Evolutionary conservation across 2,888 invertebrate species (phyloP).

Genomic region (Serrognathus titanus): DNA sequence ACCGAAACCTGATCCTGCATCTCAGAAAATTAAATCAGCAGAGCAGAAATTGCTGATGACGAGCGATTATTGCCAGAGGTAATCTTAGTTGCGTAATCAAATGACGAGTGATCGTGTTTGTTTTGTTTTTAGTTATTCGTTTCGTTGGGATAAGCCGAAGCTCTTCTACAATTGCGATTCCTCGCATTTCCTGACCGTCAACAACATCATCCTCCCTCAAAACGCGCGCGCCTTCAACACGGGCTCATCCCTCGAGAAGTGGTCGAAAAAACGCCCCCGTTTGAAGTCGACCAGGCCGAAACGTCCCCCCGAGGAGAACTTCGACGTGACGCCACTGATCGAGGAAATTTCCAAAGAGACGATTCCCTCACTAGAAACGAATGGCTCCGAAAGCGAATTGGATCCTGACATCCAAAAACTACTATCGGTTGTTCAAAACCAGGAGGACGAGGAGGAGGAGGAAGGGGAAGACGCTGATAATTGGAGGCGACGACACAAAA

Average conservation of each 20-base stretch:
- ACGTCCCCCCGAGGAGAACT: slow-evolving; percentile 12
- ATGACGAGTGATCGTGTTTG: neutral
- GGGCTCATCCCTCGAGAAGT: slow-evolving; percentile 39
- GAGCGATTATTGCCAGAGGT: slow-evolving; percentile 20
- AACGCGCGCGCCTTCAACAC: slow-evolving; percentile 35
- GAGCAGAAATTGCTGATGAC: slow-evolving; percentile 13
- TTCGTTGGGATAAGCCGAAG: slow-evolving; percentile 22
- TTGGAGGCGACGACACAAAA: neutral
- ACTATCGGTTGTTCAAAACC: slow-evolving; percentile 14
- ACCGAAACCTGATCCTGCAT: slow-evolving; percentile 2
- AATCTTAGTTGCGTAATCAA: neutral
- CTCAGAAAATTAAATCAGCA: slow-evolving; percentile 7
- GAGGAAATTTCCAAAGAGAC: slow-evolving; percentile 23
- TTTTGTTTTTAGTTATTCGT: slow-evolving; percentile 20
- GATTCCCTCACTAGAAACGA: slow-evolving; percentile 10
- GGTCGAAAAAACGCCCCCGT: slow-evolving; percentile 41
- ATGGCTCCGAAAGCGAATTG: slow-evolving; percentile 34
- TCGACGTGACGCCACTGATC: slow-evolving; percentile 17
- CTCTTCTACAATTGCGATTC: slow-evolving; percentile 12
- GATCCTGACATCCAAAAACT: slow-evolving; percentile 38
- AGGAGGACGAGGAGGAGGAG: slow-evolving; percentile 24
- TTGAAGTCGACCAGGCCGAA: slow-evolving; percentile 32
- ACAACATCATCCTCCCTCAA: slow-evolving; percentile 37
- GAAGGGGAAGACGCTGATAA: neutral
- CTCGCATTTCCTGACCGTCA: slow-evolving; percentile 30